A percentile compares a stretch with the other conserved stretches of the same genome.
These are phyloP conservation scores for Zele albiditarsus DNA, from an alignment of 2,888 invertebrate species.

Conservation along the genomic window DNA sequence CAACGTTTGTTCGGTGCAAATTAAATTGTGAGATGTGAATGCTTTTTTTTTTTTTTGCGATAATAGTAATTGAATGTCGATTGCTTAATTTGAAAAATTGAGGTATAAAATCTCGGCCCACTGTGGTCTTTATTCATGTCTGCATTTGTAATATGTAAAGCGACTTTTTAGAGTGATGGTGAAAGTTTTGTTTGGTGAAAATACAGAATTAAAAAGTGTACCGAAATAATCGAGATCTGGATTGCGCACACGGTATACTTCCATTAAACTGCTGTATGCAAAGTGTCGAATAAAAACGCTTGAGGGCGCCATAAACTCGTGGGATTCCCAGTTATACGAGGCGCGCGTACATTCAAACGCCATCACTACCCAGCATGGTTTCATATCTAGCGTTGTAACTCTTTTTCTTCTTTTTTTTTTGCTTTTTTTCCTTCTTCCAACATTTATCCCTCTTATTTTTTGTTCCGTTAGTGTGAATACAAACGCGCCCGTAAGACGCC, in stretches of 20 bases:
- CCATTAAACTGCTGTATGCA: conserved; percentile 57
- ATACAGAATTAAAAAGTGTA: neutral
- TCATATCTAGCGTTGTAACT: neutral
- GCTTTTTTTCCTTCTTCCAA: too few relatives aligned
- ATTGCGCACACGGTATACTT: conserved; percentile 15
- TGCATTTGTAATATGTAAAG: neutral
- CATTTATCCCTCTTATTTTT: neutral
- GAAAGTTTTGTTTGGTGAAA: neutral
- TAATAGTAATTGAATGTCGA: conserved; percentile 1
- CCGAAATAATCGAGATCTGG: conserved; percentile 47
- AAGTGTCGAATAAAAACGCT: conserved; percentile 63
- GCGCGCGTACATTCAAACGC: conserved; percentile 15
- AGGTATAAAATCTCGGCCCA: too few relatives aligned
- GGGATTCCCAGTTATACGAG: conserved; percentile 63
- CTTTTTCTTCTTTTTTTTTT: neutral
- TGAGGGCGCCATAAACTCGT: conserved; percentile 62
- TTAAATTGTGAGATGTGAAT: neutral
- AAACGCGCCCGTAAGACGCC: neutral
- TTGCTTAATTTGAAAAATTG: neutral
- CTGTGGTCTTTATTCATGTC: too few relatives aligned
- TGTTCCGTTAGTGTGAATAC: neutral
- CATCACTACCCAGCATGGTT: neutral
- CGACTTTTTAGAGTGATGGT: neutral
- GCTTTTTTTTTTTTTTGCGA: neutral
- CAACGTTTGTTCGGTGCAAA: conserved; percentile 12